Evolutionary conservation across 1,140 invertebrate genomes (phyloP).

Genomic region (Heliconius melpomene): DNA sequence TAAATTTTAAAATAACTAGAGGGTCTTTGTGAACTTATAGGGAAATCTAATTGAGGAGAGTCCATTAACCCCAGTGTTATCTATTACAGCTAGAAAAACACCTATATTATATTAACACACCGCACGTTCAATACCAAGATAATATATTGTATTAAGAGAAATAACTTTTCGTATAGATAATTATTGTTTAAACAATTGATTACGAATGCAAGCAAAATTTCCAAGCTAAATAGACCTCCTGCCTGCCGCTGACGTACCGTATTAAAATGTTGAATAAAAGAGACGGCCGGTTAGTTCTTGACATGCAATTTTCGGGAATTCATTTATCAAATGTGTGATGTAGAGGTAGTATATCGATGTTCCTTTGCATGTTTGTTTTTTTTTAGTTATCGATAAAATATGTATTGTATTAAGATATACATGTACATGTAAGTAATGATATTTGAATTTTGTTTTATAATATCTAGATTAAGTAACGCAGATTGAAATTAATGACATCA

Average conservation of each 20-base stretch:
- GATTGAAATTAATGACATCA: too few relatives aligned
- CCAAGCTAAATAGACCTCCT: slow-evolving; percentile 51
- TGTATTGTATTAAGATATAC: not conserved
- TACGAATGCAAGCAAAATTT: slow-evolving; percentile 16
- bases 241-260: slow-evolving; percentile 54
- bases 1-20: too few relatives aligned
- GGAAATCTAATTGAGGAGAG: too few relatives aligned
- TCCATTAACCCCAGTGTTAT: too few relatives aligned
- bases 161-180: slow-evolving; percentile 30
- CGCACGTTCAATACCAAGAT: not conserved
- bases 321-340: slow-evolving; percentile 65
- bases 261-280: slow-evolving; percentile 69
- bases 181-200: slow-evolving; percentile 35
- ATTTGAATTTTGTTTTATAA: too few relatives aligned
- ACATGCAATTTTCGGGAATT: slow-evolving; percentile 75
- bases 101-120: too few relatives aligned
- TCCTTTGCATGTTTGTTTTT: not conserved
- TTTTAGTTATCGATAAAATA: not conserved
- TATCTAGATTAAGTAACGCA: too few relatives aligned
- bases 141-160: slow-evolving; percentile 30
- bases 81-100: too few relatives aligned
- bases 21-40: too few relatives aligned
- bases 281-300: slow-evolving; percentile 70
- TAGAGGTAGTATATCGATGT: not conserved
- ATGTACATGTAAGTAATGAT: too few relatives aligned